Evolutionary conservation across 2,888 invertebrate genomes (phyloP).

Genomic region (Thalpophila matura): DNA sequence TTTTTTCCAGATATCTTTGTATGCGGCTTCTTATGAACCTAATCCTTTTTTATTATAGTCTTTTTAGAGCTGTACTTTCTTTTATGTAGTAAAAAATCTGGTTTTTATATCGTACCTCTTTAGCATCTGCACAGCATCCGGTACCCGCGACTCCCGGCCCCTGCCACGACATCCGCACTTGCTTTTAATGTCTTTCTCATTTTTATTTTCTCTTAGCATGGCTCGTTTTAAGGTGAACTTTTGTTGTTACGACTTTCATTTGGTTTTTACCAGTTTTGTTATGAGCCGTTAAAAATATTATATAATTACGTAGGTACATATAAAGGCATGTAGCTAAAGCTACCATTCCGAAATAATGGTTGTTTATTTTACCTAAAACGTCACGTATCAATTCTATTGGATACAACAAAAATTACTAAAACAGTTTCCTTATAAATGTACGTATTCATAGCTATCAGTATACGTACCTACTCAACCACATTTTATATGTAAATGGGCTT

Average conservation of each 20-base stretch:
- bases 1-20: conserved; percentile 61
- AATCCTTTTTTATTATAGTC: conserved; percentile 46
- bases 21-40: conserved; percentile 29
- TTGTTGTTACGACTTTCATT: conserved; percentile 47
- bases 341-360: not conserved
- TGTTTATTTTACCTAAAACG: not conserved
- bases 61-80: conserved; percentile 60
- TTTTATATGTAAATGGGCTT: conserved; percentile 83
- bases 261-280: conserved; percentile 32
- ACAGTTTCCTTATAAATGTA: conserved; percentile 41
- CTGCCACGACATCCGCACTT: conserved; percentile 76
- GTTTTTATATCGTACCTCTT: conserved; percentile 68
- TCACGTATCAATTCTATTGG: conserved; percentile 11
- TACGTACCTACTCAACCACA: conserved; percentile 64
- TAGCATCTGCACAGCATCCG: conserved; percentile 78
- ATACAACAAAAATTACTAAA: conserved; percentile 36
- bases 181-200: conserved; percentile 76
- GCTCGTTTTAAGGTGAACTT: conserved; percentile 60
- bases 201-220: conserved; percentile 71
- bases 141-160: conserved; percentile 63
- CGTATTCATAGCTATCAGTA: conserved; percentile 55
- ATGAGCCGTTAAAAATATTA: conserved; percentile 5
- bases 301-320: not conserved
- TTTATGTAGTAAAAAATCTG: conserved; percentile 61
- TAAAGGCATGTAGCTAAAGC: too few relatives aligned